Evolutionary conservation across 1,140 invertebrate genomes (phyloP).

Genomic region (Heliconius melpomene): DNA sequence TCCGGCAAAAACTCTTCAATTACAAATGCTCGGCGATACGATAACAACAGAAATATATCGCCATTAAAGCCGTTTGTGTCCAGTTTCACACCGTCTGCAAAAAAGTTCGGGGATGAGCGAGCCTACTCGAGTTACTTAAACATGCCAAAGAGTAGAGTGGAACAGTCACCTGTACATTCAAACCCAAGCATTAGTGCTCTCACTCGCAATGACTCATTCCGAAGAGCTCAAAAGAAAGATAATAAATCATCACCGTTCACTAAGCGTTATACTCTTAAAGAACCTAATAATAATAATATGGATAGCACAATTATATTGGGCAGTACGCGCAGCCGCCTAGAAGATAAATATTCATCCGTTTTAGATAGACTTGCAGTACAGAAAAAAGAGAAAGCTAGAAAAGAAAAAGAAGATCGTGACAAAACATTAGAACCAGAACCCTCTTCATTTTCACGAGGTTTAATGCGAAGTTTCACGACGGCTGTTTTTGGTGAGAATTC

Average conservation of each 20-base stretch:
- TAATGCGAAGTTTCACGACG: conserved; percentile 84
- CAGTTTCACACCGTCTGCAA: conserved; percentile 48
- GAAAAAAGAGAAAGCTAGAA: conserved; percentile 80
- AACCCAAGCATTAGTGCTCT: conserved; percentile 64
- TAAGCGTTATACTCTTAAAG: conserved; percentile 73
- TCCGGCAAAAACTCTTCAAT: conserved; percentile 66
- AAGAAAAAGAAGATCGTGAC: conserved; percentile 82
- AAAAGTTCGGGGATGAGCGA: conserved; percentile 69
- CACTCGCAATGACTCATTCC: conserved; percentile 71
- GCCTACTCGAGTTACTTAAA: conserved; percentile 67
- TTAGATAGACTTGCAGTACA: conserved; percentile 85
- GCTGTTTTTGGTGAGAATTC: conserved; percentile 86
- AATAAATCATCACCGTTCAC: conserved; percentile 69
- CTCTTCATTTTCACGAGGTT: conserved; percentile 64
- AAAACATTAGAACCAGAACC: conserved; percentile 85
- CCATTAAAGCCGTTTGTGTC: conserved; percentile 64
- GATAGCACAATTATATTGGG: conserved; percentile 73
- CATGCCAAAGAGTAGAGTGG: conserved; percentile 60
- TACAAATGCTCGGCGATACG: conserved; percentile 70
- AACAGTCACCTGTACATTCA: conserved; percentile 68
- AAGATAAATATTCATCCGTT: conserved; percentile 88
- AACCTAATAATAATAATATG: conserved; percentile 75
- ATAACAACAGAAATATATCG: conserved; percentile 70
- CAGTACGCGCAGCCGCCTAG: conserved; percentile 84
- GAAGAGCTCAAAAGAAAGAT: conserved; percentile 69